These are phyloP conservation scores for Scopus umbretta DNA, from an alignment of 2,113 vertebrate species.

Conservation along the genomic window DNA sequence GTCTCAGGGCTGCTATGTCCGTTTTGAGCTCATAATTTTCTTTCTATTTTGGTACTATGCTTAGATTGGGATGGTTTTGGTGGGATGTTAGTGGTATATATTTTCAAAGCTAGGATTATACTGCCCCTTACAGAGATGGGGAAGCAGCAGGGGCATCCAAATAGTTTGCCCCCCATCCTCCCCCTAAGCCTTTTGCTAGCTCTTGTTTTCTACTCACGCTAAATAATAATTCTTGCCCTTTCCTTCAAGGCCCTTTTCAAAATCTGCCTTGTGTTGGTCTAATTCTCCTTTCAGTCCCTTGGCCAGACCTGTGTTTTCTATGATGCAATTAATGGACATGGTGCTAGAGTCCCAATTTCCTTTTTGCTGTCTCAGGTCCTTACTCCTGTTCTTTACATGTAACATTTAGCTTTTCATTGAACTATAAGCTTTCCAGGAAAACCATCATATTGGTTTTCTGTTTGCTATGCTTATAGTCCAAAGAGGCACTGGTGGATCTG, in stretches of 20 bases:
- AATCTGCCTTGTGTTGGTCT: background rate
- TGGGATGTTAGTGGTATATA: background rate
- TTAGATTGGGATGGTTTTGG: background rate
- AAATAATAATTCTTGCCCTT: background rate
- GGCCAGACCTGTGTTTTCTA: background rate
- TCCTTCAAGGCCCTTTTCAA: background rate
- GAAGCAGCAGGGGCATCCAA: background rate
- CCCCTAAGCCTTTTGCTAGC: background rate
- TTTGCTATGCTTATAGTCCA: background rate
- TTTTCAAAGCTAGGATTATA: background rate
- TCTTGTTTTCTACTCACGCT: background rate
- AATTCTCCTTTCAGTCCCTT: background rate
- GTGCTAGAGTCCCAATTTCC: background rate
- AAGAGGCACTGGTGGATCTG: background rate
- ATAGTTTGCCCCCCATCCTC: accelerated
- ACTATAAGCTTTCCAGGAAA: background rate
- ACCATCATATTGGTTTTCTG: background rate
- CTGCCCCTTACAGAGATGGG: background rate
- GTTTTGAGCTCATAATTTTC: background rate
- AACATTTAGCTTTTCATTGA: background rate
- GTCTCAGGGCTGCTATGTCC: background rate
- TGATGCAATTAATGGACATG: background rate
- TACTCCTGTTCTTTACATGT: background rate
- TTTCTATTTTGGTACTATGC: background rate
- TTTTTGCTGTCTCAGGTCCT: background rate